These are phyloP conservation scores for Copidosoma floridanum DNA, from an alignment of 1,140 invertebrate genomes.

Conservation along the genomic window DNA sequence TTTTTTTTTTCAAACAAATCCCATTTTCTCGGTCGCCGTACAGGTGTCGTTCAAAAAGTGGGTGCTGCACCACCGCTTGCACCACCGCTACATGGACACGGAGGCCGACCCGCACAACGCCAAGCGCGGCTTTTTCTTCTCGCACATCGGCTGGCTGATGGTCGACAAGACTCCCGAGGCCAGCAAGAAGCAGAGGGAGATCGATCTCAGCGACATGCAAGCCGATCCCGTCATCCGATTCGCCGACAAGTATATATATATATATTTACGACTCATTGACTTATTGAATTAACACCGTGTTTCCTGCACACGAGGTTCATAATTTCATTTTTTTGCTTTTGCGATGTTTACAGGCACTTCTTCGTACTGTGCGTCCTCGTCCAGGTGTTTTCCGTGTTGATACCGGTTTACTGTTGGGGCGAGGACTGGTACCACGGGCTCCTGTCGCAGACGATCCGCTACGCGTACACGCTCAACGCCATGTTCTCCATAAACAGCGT, in stretches of 20 bases:
- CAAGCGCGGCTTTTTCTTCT: conserved; percentile 4
- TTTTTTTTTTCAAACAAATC: too few species aligned
- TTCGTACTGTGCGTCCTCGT: conserved; percentile 72
- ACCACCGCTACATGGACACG: conserved; percentile 4
- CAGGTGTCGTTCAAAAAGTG: conserved; percentile 2
- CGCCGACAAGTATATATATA: background rate
- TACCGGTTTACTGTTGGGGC: conserved; percentile 82
- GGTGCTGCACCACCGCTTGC: background rate
- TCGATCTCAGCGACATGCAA: conserved; percentile 2
- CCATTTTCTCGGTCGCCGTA: too few species aligned
- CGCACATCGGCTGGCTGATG: conserved; percentile 5
- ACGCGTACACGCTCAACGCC: conserved; percentile 80
- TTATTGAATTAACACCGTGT: too few species aligned
- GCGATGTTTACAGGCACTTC: conserved; percentile 60
- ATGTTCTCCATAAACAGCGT: conserved; percentile 93
- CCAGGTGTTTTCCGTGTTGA: conserved; percentile 72
- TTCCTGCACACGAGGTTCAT: too few species aligned
- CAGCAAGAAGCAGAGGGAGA: background rate
- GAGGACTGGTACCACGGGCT: conserved; percentile 78
- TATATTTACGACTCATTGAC: too few species aligned
- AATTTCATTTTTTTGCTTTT: too few species aligned
- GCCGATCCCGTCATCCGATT: background rate
- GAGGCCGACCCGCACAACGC: conserved; percentile 8
- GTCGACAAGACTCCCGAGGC: background rate
- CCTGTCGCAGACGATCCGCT: conserved; percentile 81